Conservation (phyloP, 2,797 vertebrate genomes). For the Sebastes itinus region DNA sequence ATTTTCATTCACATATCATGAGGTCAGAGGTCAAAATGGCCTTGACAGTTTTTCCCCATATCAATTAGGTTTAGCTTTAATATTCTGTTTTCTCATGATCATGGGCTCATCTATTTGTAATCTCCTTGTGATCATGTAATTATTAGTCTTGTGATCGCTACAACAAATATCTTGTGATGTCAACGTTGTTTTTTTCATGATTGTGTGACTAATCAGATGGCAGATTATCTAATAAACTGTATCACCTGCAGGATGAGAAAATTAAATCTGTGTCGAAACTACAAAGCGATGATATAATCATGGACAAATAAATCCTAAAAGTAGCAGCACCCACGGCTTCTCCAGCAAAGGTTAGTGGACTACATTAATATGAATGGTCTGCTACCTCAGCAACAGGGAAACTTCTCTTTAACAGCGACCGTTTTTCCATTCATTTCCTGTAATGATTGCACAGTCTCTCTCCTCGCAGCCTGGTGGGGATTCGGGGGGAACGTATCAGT, state of each 20-base stretch:
- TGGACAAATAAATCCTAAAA: not conserved
- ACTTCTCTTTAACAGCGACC: not conserved
- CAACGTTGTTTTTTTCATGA: not conserved
- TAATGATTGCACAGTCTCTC: constrained; percentile 23
- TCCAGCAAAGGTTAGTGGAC: not conserved
- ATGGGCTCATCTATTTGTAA: not conserved
- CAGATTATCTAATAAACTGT: not conserved
- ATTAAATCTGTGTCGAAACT: not conserved
- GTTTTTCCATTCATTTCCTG: constrained; percentile 22
- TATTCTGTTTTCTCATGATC: not conserved
- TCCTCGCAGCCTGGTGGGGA: constrained; percentile 16
- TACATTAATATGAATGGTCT: not conserved
- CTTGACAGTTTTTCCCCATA: too few species aligned
- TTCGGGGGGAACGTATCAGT: not conserved
- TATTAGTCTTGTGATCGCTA: not conserved
- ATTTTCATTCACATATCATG: too few species aligned
- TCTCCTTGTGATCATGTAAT: not conserved
- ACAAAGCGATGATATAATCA: not conserved
- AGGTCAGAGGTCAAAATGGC: too few species aligned
- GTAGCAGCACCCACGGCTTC: not conserved
- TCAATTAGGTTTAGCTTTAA: not conserved
- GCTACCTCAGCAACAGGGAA: constrained; percentile 11
- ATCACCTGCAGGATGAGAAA: not conserved
- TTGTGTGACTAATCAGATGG: not conserved
- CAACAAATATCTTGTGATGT: not conserved